A percentile compares a stretch with the other conserved stretches of the same genome.
phyloP scores from a whole-genome alignment of 2,797 vertebrate species.

The Orestias chungarensis region DNA sequence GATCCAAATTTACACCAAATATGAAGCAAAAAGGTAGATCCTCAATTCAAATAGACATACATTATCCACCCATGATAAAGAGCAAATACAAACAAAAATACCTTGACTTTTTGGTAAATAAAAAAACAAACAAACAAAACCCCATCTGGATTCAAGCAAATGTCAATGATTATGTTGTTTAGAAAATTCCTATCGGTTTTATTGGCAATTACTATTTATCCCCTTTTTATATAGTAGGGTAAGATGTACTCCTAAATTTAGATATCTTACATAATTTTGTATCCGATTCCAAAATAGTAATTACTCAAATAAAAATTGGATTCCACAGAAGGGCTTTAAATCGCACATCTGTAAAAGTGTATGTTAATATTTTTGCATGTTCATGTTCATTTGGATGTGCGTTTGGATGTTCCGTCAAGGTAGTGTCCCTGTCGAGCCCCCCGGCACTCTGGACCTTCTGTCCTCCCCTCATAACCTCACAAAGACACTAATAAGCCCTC shows the following conservation, averaged over 20 bases:
- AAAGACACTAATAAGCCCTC: slow-evolving; percentile 94
- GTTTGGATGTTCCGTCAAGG: slow-evolving; percentile 53
- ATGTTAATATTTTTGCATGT: slow-evolving; percentile 25
- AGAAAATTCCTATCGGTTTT: background rate
- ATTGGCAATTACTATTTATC: background rate
- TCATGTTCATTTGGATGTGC: slow-evolving; percentile 46
- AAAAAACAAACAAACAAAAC: too few relatives aligned
- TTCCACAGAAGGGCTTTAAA: background rate
- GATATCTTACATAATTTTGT: background rate
- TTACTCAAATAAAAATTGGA: background rate
- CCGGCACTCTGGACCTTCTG: slow-evolving; percentile 69
- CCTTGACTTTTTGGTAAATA: background rate
- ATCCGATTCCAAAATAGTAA: background rate
- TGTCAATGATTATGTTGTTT: background rate
- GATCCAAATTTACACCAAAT: background rate
- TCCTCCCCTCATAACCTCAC: slow-evolving; percentile 82
- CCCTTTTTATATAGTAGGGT: background rate
- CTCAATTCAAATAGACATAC: background rate
- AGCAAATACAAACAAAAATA: background rate
- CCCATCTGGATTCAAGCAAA: background rate
- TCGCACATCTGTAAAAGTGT: background rate
- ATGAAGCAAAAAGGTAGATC: background rate
- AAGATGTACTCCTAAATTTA: background rate
- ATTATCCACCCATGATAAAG: background rate
- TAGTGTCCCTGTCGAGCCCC: slow-evolving; percentile 65